Evolutionary conservation across 1,140 invertebrate genomes (phyloP), one percentile per base, ranked within the genome.

Genomic region (Harpegnathos saltator): DNA sequence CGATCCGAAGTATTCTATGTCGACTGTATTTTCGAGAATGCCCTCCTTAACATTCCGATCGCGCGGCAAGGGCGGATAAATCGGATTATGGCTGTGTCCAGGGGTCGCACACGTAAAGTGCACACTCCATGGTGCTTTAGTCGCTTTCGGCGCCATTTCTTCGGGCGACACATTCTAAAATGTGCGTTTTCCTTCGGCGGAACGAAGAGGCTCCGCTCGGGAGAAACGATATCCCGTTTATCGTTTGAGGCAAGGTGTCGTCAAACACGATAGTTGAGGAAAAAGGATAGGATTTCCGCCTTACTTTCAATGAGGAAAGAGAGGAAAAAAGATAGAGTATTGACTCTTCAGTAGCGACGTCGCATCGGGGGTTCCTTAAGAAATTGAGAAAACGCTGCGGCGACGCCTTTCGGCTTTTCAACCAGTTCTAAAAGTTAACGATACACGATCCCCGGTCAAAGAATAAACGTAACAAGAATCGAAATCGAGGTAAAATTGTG

Each of bases 81-180:
- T 89, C 82, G 82, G 87, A 89, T 89, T 89, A 88, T 58, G 82
- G 72, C 65, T 88, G 54, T 88, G 84, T 87, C 85, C 81, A 74
- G 48, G 59, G 38, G 15, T 48, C 38, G 38, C 38, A 44, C 29
- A 22, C 33, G 7, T 29, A 71, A n/a, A 69, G 29, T 48, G 84
- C 84, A 80, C 72, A 62, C 50, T 61, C 74, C 77, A 78, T 44
- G 24, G 66, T 17, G 48, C 44, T 44, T 5, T n/a, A 33, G 38
- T 9, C 59, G 11, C 24, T 50, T 71, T 84, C 56, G 71, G 80
- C 74, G 38, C 9, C 58, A 7, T 82, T 59, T 14, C 15, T 3
- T 59, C 9, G 17, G n/a, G 38, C n/a, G n/a, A n/a, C n/a, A n/a
- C n/a, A n/a, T n/a, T n/a, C n/a, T n/a, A n/a, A n/a, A n/a, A n/a